phyloP scores from a whole-genome alignment of 1,140 invertebrate species.

The Drosophila tristis region DNA sequence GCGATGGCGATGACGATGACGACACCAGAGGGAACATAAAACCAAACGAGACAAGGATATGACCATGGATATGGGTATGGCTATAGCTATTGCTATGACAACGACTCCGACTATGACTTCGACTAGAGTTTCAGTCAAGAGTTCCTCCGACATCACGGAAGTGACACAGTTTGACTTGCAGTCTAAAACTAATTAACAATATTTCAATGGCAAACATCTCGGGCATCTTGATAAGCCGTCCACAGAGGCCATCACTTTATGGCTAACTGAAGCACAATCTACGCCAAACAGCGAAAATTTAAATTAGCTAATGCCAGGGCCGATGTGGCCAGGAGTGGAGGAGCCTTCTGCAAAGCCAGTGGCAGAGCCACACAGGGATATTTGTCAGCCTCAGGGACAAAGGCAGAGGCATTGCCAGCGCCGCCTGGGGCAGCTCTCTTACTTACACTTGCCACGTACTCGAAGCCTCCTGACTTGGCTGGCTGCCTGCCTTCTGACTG shows the following conservation, averaged over 20 bases:
- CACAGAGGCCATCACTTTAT: conserved; percentile 61
- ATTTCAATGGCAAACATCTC: conserved; percentile 65
- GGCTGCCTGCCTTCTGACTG: conserved; percentile 25
- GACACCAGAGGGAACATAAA: conserved; percentile 54
- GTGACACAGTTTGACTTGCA: conserved; percentile 28
- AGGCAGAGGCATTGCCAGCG: conserved; percentile 2
- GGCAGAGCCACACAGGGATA: conserved; percentile 46
- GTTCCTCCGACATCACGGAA: background rate
- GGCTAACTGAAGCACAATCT: conserved; percentile 68
- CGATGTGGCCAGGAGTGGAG: conserved; percentile 1
- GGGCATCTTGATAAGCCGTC: conserved; percentile 63
- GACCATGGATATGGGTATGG: conserved; percentile 9
- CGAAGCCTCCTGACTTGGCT: conserved; percentile 24
- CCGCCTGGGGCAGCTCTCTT: conserved; percentile 28
- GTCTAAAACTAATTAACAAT: conserved; percentile 74
- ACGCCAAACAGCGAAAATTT: conserved; percentile 55
- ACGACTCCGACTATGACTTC: no score
- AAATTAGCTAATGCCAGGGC: conserved; percentile 70
- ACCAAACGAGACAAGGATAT: conserved; percentile 29
- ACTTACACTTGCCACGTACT: conserved; percentile 64
- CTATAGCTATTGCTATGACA: background rate
- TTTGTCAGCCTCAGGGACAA: conserved; percentile 53
- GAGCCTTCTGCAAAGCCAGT: conserved; percentile 23
- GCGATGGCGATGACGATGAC: conserved; percentile 43
- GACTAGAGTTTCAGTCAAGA: no score